Evolutionary conservation across 53 echinoderm and acorn worm species (phyloP).

Genomic region (Apostichopus leukothele): DNA sequence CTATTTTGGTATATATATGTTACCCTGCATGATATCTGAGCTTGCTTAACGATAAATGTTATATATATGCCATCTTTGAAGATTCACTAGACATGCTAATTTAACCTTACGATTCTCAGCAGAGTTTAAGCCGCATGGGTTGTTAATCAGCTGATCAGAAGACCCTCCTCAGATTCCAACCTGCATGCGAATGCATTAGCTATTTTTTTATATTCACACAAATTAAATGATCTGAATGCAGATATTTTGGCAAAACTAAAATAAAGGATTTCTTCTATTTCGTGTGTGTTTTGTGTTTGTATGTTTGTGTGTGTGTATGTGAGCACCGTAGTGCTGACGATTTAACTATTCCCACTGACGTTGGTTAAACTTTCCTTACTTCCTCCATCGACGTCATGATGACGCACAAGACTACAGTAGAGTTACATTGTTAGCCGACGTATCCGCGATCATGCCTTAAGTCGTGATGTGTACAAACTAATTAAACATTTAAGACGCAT

Average conservation of each 20-base stretch:
- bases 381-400: conserved; percentile 38
- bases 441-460: conserved; percentile 14
- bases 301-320: background rate
- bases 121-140: too few species aligned
- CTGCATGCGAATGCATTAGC: background rate
- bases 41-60: too few species aligned
- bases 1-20: too few species aligned
- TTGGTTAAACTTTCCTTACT: background rate
- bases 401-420: conserved; percentile 15
- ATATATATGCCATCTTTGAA: too few species aligned
- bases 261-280: background rate
- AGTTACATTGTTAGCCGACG: conserved; percentile 7
- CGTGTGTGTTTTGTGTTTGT: too few species aligned
- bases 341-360: conserved; percentile 37
- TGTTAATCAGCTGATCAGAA: background rate
- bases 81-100: too few species aligned
- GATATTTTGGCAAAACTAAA: background rate
- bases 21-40: too few species aligned
- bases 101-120: too few species aligned
- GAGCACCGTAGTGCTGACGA: background rate
- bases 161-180: background rate
- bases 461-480: conserved; percentile 42
- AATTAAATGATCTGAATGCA: conserved; percentile 35
- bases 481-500: conserved; percentile 43
- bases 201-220: background rate